Evolutionary conservation across 2,797 vertebrate genomes (phyloP), one percentile per base, ranked within the genome.

Genomic region (Pangasius mekongensis): DNA sequence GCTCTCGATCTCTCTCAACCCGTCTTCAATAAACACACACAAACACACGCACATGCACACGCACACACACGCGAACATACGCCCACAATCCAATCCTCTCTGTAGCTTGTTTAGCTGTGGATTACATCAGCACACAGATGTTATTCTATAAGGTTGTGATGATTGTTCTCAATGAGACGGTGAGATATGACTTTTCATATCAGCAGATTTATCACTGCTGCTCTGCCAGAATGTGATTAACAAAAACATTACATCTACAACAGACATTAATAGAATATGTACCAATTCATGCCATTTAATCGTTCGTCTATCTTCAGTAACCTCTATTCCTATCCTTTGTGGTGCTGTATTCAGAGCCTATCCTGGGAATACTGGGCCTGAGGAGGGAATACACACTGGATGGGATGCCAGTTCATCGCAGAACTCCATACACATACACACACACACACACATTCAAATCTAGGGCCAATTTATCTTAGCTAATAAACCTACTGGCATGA

Each of bases 1-100:
- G 52, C 82, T 81, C 49, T 90, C 77, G 87, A 87, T 89, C 87
- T 86, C 86, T 78, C 84, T 90, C 80, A 87, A 77, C 54, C 67
- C 86, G 16, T 85, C 88, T 83, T 64, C 66, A 81, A 64, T 77
- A 87, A 81, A 66, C 66, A 87, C 84, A 89, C 73, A 36, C 36
- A 36, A 36, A 84, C 60, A 87, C 82, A 49, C 81, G 84, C 56
- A 66, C 87, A 84, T 67, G 83, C 86, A 80, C 71, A 80, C 66
- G 33, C 66, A 69, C 66, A 39, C 18, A 18, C 66, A 7, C 66
- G 18, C 13, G 33, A 13, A 67, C 30, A 67, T 11, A 66, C 2
- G 33, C 66, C 80, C 73, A 85, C 24, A 3, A 69, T 71, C 78
- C 60, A 56, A 24, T 77, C 80, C 60, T 56, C 69, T 78, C n/a